phyloP scores from a whole-genome alignment of 2,113 vertebrate species.

The Rhinichthys klamathensis region DNA sequence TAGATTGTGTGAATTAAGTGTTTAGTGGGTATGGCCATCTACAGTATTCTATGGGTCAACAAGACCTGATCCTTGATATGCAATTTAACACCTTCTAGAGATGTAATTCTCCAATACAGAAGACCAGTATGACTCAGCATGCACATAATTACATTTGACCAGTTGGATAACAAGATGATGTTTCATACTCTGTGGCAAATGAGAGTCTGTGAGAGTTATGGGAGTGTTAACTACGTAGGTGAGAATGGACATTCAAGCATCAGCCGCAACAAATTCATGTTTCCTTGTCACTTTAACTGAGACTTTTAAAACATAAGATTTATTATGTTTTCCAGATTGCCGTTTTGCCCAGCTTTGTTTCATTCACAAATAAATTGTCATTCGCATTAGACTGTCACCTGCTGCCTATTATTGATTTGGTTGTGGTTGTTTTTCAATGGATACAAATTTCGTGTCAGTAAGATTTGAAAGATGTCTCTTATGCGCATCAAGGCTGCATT shows the following conservation, averaged over 20 bases:
- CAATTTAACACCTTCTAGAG: neutral
- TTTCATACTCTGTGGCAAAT: constrained; percentile 5
- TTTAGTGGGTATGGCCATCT: neutral
- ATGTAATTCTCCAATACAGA: neutral
- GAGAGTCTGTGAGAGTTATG: neutral
- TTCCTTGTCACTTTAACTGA: constrained; percentile 5
- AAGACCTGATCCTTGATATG: neutral
- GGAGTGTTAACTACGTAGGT: neutral
- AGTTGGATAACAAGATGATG: neutral
- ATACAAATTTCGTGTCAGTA: neutral
- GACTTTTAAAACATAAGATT: neutral
- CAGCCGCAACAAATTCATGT: neutral
- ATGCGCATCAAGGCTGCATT: neutral
- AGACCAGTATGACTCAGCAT: neutral
- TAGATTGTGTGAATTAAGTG: neutral
- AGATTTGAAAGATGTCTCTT: neutral
- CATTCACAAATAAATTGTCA: neutral
- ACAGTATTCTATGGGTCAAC: neutral
- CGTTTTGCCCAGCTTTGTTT: neutral
- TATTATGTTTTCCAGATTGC: neutral
- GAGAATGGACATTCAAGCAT: constrained; percentile 8
- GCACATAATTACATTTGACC: neutral
- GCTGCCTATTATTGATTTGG: neutral
- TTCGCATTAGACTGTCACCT: neutral
- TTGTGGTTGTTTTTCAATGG: neutral